A percentile compares a stretch with the other conserved stretches of the same genome.
Evolutionary conservation across 2,113 vertebrate genomes (phyloP).

Genomic region (Pseudorectes ferrugineus): DNA sequence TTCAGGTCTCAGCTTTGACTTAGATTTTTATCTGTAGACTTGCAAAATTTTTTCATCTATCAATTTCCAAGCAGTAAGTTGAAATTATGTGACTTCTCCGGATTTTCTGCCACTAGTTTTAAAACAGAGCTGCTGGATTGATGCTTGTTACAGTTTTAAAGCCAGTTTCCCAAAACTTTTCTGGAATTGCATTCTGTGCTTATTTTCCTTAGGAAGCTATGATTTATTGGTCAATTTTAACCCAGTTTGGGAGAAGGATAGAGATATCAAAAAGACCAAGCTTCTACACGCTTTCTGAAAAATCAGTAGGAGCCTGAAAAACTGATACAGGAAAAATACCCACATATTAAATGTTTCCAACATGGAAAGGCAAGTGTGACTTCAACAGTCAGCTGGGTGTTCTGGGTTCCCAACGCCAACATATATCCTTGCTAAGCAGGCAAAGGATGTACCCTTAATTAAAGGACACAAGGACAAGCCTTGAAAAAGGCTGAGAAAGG

Average conservation of each 20-base stretch:
- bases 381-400: not conserved
- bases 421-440: not conserved
- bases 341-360: not conserved
- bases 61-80: not conserved
- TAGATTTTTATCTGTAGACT: not conserved
- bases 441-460: not conserved
- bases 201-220: not conserved
- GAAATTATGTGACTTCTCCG: not conserved
- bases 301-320: not conserved
- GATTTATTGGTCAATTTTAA: slow-evolving; percentile 21
- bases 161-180: not conserved
- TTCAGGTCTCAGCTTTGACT: not conserved
- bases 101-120: not conserved
- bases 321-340: not conserved
- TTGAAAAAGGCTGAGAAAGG: not conserved
- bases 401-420: not conserved
- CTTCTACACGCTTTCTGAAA: not conserved
- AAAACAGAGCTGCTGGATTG: not conserved
- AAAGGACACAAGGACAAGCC: not conserved
- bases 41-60: not conserved
- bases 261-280: not conserved
- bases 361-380: not conserved
- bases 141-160: not conserved
- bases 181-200: not conserved
- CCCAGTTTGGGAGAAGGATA: not conserved